phyloP scores from a whole-genome alignment of 2,888 invertebrate species.

The Endotricha flammealis region DNA sequence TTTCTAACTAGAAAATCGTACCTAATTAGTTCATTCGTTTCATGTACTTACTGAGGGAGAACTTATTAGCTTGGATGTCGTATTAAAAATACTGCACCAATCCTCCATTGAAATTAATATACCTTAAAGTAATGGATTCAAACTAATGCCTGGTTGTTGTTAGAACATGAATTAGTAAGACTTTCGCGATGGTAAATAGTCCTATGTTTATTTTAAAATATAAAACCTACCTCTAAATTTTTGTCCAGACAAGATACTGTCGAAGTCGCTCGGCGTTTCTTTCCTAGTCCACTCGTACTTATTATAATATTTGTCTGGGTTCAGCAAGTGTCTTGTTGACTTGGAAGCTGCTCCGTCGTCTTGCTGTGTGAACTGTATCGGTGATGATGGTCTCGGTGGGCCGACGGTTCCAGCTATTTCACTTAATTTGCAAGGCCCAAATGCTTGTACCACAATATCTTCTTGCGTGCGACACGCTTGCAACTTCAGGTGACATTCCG shows the following conservation, averaged over 20 bases:
- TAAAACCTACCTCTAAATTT: slow-evolving; percentile 65
- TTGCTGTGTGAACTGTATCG: slow-evolving; percentile 87
- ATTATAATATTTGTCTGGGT: slow-evolving; percentile 82
- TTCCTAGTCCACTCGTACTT: slow-evolving; percentile 79
- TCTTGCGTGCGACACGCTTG: slow-evolving; percentile 90
- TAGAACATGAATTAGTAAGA: too few species aligned
- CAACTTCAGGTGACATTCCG: slow-evolving; percentile 88
- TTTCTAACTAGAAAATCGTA: too few species aligned
- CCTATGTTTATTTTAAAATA: too few species aligned
- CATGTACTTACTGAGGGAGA: too few species aligned
- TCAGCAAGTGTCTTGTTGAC: slow-evolving; percentile 87
- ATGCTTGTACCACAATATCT: slow-evolving; percentile 86
- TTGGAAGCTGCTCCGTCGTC: slow-evolving; percentile 87
- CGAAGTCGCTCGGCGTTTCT: slow-evolving; percentile 71
- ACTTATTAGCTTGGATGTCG: too few species aligned
- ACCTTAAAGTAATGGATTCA: too few species aligned
- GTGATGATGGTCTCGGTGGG: slow-evolving; percentile 86
- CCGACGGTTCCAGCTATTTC: slow-evolving; percentile 85
- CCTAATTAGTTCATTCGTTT: too few species aligned
- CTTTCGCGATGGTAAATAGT: too few species aligned
- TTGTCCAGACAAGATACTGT: slow-evolving; percentile 56
- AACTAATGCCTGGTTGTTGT: too few species aligned
- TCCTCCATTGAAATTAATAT: too few species aligned
- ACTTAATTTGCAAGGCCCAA: slow-evolving; percentile 85
- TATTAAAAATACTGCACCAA: too few species aligned